Conservation (phyloP, 2,888 invertebrate species). For the Drosophila mulleri region DNA sequence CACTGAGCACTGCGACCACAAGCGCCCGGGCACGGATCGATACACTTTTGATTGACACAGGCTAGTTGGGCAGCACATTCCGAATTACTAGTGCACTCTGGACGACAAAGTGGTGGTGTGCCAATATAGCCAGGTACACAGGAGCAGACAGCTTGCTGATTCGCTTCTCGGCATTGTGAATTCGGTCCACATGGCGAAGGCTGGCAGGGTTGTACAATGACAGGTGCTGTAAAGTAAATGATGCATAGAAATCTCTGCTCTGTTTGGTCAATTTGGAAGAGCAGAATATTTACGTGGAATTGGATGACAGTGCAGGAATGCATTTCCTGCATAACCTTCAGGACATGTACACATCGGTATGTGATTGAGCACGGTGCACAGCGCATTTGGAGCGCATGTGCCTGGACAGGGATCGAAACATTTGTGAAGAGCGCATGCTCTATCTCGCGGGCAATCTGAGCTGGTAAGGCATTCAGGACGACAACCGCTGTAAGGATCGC, state of each 20-base stretch:
- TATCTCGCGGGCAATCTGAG: slow-evolving; percentile 89
- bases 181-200: slow-evolving; percentile 91
- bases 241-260: not conserved
- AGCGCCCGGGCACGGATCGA: slow-evolving; percentile 89
- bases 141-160: slow-evolving; percentile 90
- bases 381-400: slow-evolving; percentile 91
- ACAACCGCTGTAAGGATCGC: slow-evolving; percentile 91
- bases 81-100: slow-evolving; percentile 90
- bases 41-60: slow-evolving; percentile 90
- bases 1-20: slow-evolving; percentile 88
- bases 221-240: slow-evolving; percentile 75
- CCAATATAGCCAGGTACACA: slow-evolving; percentile 89
- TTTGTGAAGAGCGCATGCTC: slow-evolving; percentile 90
- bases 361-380: slow-evolving; percentile 91
- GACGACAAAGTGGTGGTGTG: slow-evolving; percentile 90
- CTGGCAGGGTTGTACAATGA: slow-evolving; percentile 86
- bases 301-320: slow-evolving; percentile 87
- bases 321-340: slow-evolving; percentile 90
- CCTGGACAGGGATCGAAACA: slow-evolving; percentile 92
- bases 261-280: not conserved
- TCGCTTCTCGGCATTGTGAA: slow-evolving; percentile 90
- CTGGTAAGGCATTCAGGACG: slow-evolving; percentile 93
- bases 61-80: slow-evolving; percentile 89
- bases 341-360: slow-evolving; percentile 91
- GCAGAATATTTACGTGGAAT: slow-evolving; percentile 82